These are phyloP conservation scores for Achatina immaculata DNA, from an alignment of 1,140 invertebrate species.

Conservation along the genomic window DNA sequence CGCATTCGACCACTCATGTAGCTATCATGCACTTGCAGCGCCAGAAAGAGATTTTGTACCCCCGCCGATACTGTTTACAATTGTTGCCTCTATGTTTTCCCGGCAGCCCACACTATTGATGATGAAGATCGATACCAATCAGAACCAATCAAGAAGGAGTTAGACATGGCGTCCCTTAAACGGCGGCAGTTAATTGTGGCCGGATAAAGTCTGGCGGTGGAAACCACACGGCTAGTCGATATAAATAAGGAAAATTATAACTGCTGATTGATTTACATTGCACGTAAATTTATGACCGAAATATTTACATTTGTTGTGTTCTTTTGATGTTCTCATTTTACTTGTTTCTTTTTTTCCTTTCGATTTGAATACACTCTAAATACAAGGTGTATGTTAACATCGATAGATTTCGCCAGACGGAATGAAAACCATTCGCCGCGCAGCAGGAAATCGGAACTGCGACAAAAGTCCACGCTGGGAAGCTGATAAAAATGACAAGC, in stretches of 20 bases:
- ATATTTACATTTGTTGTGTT: background rate
- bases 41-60: background rate
- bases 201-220: background rate
- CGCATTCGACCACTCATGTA: too few species aligned
- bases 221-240: constrained; percentile 1
- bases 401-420: too few species aligned
- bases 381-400: too few species aligned
- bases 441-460: too few species aligned
- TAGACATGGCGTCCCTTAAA: background rate
- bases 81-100: constrained; percentile 2
- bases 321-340: background rate
- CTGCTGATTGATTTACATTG: constrained; percentile 11
- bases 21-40: background rate
- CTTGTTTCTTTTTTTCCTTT: background rate
- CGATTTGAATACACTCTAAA: too few species aligned
- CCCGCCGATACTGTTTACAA: constrained; percentile 12
- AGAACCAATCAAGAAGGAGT: constrained; percentile 18
- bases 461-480: too few species aligned
- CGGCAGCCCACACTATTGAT: constrained; percentile 13
- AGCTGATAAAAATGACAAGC: too few species aligned
- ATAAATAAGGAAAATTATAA: constrained; percentile 17
- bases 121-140: constrained; percentile 13
- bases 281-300: background rate
- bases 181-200: constrained; percentile 17
- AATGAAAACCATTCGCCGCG: too few species aligned